Evolutionary conservation across 2,888 invertebrate species (phyloP), one percentile per base, ranked within the genome.

Genomic region (Microdon myrmicae): DNA sequence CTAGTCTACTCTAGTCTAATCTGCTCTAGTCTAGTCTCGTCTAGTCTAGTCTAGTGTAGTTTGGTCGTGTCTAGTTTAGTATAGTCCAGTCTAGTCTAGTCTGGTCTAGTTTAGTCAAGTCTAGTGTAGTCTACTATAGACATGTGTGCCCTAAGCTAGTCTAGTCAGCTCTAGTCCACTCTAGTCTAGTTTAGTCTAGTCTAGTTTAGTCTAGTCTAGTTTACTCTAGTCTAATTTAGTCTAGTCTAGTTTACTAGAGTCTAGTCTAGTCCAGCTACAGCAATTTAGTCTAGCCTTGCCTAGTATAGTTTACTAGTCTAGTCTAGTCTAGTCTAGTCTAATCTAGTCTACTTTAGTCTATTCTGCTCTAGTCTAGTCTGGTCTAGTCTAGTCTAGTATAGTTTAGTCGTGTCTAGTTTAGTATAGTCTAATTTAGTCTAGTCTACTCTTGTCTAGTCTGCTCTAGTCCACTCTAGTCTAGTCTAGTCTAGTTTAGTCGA

Each of bases 101-200:
- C 35, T 20, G 5, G 26, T 51, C 22, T 59, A 37, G 64, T 69
- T 68, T 70, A 71, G 71, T 69, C 61, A 70, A 69, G 71, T 70
- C 70, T 59, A 70, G 38, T 44, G 28, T 34, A n/a, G n/a, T n/a
- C n/a, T n/a, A n/a, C n/a, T n/a, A n/a, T n/a, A n/a, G n/a, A n/a
- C n/a, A n/a, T n/a, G n/a, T n/a, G n/a, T n/a, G n/a, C n/a, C n/a
- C n/a, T n/a, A n/a, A n/a, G n/a, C n/a, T n/a, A n/a, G n/a, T n/a
- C n/a, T n/a, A n/a, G n/a, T n/a, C n/a, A n/a, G n/a, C n/a, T n/a
- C n/a, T n/a, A n/a, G n/a, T n/a, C n/a, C n/a, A n/a, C n/a, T n/a
- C n/a, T n/a, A n/a, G n/a, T n/a, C n/a, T n/a, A n/a, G n/a, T n/a
- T n/a, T n/a, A n/a, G n/a, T n/a, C n/a, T n/a, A n/a, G n/a, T 22